Base-by-base conservation (phyloP, 2,888 invertebrate genomes). In the Deroplatys truncata region DNA sequence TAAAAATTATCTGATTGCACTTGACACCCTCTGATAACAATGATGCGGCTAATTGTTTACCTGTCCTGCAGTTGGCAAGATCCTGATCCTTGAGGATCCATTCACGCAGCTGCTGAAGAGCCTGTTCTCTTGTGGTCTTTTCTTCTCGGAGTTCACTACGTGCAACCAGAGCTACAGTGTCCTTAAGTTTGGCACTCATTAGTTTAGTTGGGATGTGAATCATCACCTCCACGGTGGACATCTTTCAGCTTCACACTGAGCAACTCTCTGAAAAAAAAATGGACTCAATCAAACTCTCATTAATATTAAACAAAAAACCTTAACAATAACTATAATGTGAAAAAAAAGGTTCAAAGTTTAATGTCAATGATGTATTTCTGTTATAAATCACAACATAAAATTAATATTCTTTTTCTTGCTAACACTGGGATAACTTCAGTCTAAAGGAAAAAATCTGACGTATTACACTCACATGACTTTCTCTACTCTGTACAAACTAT, bases 41-140 rank as follows among this genome's bases (percentile, higher is more conserved):
- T 31, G 31, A 31, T 49, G 49, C 10, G 8, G 8, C 9, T 49
- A 43, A 10, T 20, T 25, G 16, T 7, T 9, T 56, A 96, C 96
- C 96, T 92, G 94, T 94, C 90, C 97, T 94, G 89, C 96, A 95
- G 92, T 97, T 96, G 92, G 94, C 94, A 90, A 97, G 94, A 92
- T 97, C 97, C 35, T 93, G 93, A 92, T 97, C 97, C 92, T 96
- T 95, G 84, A 94, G 93, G 90, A 97, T 95, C 97, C 97, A 97
- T 31, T 96, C 95, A 85, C 95, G 94, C 92, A 97, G 94, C 92
- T 96, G 95, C 20, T 93, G 93, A 87, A 97, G 93, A 2, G 96
- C 95, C 92, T 97, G 96, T 56, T 95, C 95, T 88, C 95, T 94
- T 0, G 94, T 95, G 16, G 94, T 93, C 25, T 96, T 95, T 85